These are phyloP conservation scores for Diadema setosum DNA, from an alignment of 35 echinoderm and acorn worm genomes.

Conservation along the genomic window DNA sequence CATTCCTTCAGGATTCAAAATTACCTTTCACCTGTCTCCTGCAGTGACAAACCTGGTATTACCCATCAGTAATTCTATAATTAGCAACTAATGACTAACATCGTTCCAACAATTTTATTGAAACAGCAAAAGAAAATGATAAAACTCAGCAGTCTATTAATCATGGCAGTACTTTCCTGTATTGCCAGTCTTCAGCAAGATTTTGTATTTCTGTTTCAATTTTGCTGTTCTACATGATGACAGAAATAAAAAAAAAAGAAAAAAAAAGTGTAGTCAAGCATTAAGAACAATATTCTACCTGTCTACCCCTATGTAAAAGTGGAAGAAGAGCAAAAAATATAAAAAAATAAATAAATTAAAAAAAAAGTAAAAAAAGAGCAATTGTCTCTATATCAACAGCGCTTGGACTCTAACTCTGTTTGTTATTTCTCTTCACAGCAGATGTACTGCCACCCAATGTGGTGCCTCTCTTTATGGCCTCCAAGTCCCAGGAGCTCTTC, in stretches of 20 bases:
- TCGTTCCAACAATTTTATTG: no score
- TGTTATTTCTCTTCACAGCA: neutral
- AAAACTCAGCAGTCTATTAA: no score
- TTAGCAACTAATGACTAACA: no score
- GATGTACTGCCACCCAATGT: neutral
- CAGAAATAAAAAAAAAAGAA: neutral
- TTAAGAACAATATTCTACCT: neutral
- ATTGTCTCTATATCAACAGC: neutral
- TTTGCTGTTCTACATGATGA: neutral
- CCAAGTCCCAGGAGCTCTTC: slow-evolving; percentile 92
- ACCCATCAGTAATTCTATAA: no score
- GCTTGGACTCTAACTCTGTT: neutral
- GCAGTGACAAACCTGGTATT: no score
- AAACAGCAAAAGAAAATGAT: no score
- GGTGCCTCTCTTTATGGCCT: slow-evolving; percentile 74
- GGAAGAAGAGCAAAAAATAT: no score
- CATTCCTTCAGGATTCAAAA: no score
- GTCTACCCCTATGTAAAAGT: neutral
- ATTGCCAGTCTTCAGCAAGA: no score
- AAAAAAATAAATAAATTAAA: neutral
- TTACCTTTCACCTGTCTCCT: no score
- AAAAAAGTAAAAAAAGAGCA: neutral
- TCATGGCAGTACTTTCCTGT: no score
- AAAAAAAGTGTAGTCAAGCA: neutral
- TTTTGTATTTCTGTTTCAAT: no score